Conservation (phyloP, 2,888 invertebrate genomes). For the Chironomus riparius region DNA sequence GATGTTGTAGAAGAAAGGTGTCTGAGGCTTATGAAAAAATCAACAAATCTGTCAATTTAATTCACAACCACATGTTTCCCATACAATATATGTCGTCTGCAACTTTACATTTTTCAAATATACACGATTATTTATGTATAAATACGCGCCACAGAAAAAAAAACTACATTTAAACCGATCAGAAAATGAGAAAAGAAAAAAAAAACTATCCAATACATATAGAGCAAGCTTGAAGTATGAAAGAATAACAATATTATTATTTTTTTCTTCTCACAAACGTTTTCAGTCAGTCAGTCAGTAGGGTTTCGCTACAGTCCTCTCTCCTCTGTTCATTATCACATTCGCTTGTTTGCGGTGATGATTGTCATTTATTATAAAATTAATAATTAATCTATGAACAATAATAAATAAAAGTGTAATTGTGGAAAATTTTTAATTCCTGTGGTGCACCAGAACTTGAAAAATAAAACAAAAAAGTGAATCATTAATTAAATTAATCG, state of each 20-base stretch:
- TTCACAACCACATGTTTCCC: background rate
- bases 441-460: no score
- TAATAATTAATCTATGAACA: no score
- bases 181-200: background rate
- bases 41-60: background rate
- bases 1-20: no score
- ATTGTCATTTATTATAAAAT: no score
- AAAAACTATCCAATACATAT: background rate
- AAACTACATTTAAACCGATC: background rate
- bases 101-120: background rate
- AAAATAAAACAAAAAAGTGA: no score
- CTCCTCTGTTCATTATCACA: background rate
- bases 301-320: background rate
- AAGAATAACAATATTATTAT: background rate
- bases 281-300: constrained; percentile 1
- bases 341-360: background rate
- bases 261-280: background rate
- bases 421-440: no score
- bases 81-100: background rate
- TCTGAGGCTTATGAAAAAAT: no score
- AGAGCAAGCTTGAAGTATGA: background rate
- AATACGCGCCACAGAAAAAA: no score
- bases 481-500: no score
- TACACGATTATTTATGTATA: background rate
- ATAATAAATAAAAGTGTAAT: no score